Base-by-base conservation (phyloP, 2,888 invertebrate genomes). In the Torymus texanus region DNA sequence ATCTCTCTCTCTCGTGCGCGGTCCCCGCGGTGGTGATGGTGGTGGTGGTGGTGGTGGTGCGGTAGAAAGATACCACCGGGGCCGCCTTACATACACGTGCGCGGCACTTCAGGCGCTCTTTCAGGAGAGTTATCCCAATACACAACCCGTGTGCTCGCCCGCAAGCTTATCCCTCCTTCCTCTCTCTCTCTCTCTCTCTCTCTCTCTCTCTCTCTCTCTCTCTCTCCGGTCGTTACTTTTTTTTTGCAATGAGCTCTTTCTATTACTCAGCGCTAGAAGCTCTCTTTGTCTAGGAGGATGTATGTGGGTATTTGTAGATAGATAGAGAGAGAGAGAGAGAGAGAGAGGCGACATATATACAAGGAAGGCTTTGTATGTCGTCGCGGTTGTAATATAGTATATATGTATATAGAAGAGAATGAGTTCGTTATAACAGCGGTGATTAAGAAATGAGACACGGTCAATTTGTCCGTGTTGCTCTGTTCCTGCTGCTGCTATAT, bases 1-100 rank as follows among this genome's bases (percentile, higher is more conserved):
- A 59, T 50, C 41, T 73, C 73, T 55, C 73, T 87, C 87, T 87
- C 87, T 58, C 68, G 59, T 88, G 85, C 87, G 86, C 88, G 89
- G 88, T 88, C 88, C 88, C 89, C 88, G 88, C 8, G 41, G 41
- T 41, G 41, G 41, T 41, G 41, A 2, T 21, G n/a, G 2, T 41
- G 41, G 2, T 29, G 21, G 55, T 51, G 59, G 59, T 58, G 41
- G 58, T 21, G 21, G 71, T 61, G 70, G 70, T 61, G 50, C 74
- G 21, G 24, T 41, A 41, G 41, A 41, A 77, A 79, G 81, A 63
- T 81, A 78, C 74, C 73, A 70, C 67, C 75, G 67, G 67, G 68
- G 62, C 76, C 76, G 80, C 53, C 78, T 77, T 73, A 67, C 56
- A 67, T 56, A 41, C 62, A 67, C 78, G 41, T 8, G 41, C 78